Percentiles rank a stretch among this genome's conserved stretches.
phyloP scores from a whole-genome alignment of 2,113 vertebrate genomes.

The Mobula birostris region DNA sequence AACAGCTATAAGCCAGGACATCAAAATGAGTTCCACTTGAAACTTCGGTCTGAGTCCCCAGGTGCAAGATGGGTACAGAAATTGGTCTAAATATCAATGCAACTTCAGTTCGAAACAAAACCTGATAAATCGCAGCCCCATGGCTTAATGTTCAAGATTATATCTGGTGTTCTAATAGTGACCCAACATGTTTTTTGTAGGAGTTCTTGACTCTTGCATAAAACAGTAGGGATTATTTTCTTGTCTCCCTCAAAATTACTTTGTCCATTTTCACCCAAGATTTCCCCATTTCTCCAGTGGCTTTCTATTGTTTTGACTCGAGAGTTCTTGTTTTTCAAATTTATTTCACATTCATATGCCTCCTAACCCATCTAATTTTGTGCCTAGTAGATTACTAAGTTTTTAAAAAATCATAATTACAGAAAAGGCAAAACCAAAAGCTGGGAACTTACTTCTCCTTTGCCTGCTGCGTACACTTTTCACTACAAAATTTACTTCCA shows the following conservation, averaged over 20 bases:
- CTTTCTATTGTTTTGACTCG: background rate
- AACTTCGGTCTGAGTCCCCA: background rate
- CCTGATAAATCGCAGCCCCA: background rate
- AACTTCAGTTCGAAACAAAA: background rate
- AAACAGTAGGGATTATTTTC: background rate
- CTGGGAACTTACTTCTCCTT: slow-evolving; percentile 67
- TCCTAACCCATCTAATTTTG: background rate
- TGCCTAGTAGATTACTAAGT: background rate
- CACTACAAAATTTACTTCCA: slow-evolving; percentile 68
- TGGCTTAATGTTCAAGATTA: background rate
- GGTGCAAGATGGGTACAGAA: background rate
- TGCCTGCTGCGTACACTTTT: slow-evolving; percentile 63
- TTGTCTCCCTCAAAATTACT: background rate
- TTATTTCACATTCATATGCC: background rate
- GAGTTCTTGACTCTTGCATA: background rate
- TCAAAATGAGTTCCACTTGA: background rate
- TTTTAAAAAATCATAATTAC: background rate
- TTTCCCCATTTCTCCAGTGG: background rate
- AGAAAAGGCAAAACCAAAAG: background rate
- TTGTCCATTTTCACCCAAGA: background rate
- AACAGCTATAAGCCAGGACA: background rate
- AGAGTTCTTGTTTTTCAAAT: background rate
- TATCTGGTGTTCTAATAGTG: background rate
- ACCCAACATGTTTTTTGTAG: background rate
- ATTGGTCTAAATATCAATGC: background rate